Percentiles rank a stretch among this genome's conserved stretches.
phyloP scores from a whole-genome alignment of 2,113 vertebrate genomes.

The Rhinoptilus africanus region DNA sequence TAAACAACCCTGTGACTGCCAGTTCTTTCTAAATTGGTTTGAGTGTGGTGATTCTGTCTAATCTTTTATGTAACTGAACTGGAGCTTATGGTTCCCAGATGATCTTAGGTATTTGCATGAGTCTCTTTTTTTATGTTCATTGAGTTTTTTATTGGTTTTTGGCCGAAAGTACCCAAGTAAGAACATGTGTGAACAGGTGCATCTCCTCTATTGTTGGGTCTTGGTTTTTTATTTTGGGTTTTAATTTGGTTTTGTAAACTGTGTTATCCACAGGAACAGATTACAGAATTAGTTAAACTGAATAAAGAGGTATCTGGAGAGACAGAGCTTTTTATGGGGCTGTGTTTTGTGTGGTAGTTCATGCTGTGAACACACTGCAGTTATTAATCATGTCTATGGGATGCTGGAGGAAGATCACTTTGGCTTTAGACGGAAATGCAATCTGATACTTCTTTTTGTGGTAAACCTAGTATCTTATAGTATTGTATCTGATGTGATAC shows the following conservation, averaged over 20 bases:
- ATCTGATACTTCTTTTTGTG: neutral
- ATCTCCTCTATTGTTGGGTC: neutral
- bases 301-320: neutral
- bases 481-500: neutral
- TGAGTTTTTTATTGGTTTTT: neutral
- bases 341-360: neutral
- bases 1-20: neutral
- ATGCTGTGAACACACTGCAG: neutral
- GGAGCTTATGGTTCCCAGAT: neutral
- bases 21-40: neutral
- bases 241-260: neutral
- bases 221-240: neutral
- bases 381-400: fast-evolving
- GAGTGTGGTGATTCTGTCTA: neutral
- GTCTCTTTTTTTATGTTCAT: neutral
- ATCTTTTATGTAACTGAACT: neutral
- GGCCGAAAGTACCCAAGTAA: neutral
- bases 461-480: neutral
- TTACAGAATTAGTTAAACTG: neutral
- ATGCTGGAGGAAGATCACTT: neutral
- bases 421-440: neutral
- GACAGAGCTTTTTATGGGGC: neutral
- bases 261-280: neutral
- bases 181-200: neutral
- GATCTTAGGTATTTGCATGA: neutral